Base-by-base conservation (phyloP, 2,113 vertebrate genomes). In the Syngnathus scovelli region DNA sequence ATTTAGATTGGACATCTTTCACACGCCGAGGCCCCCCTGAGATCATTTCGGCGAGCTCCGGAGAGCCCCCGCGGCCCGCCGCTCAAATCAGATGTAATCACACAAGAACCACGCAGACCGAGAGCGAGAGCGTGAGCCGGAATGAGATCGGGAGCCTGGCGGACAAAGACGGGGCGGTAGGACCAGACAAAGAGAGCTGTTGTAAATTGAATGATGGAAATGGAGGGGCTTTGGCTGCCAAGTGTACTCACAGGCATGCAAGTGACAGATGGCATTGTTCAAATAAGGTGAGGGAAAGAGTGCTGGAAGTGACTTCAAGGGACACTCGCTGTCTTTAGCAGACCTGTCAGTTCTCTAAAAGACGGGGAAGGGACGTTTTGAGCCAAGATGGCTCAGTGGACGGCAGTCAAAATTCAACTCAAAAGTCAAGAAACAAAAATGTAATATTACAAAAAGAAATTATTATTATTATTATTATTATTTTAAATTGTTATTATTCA, bases 1-100 rank as follows among this genome's bases (percentile, higher is more conserved):
- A 90, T 89, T 89, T 87, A 87, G 84, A 91, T 87, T 84, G 85
- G 75, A 70, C 49, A 55, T 58, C 65, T 78, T 83, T 83, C 80
- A 77, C 74, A 68, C 49, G 64, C 64, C 73, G 39, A 81, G 64
- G 71, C 74, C 80, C 77, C 77, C 76, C 64, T 41, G 79, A 67
- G 78, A 84, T 70, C 49, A 63, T 64, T 71, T 77, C 68, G 21
- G 48, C 48, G 66, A 37, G 68, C 59, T 66, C 41, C 61, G 63
- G 49, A 75, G 70, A 21, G 8, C 66, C 64, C 66, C 68, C 36
- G 21, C 67, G 46, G 54, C 67, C 52, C 68, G 39, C 51, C 64
- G 64, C 66, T 74, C 15, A 74, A 83, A 85, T 85, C 80, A 79
- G 70, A 83, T 66, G 63, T 83, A 83, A 88, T 82, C 72, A 74